Evolutionary conservation across 2,888 invertebrate genomes (phyloP), one percentile per base, ranked within the genome.

Genomic region (Xanthia icteritia): DNA sequence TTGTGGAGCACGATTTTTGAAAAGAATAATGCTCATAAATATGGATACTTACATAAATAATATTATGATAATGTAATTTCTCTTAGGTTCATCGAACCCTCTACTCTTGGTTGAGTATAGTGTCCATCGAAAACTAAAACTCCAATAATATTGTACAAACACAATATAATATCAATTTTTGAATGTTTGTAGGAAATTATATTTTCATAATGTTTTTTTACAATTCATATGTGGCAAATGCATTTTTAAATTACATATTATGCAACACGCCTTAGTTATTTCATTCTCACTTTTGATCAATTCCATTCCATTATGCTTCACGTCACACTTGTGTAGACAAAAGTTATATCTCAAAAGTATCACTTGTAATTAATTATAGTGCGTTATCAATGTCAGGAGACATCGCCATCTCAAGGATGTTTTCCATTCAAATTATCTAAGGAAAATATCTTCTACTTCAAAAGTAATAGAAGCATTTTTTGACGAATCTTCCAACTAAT

Each of bases 341-440:
- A 88, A 92, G 92, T 92, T 89, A 93, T 91, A 93, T 91, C 93
- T 91, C 92, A 92, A 92, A 91, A 87, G 76, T 92, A 93, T 93
- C 94, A 93, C 94, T 93, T 92, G 86, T 90, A 90, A 88, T 90
- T 89, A 90, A 90, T 87, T 88, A 86, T 86, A 90, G 89, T 88
- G 91, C 88, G 88, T 89, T 82, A 77, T 83, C 81, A 79, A 87
- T 82, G 84, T 82, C 83, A 71, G 77, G 73, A 80, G 84, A 87
- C 83, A 86, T 86, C 78, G 80, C 70, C 72, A 60, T 68, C 72
- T 89, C 82, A 86, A 92, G 91, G 90, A 92, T 92, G 92, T 90
- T 92, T 92, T 90, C 92, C 91, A 79, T 81, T 69, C 20, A 73
- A 77, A 73, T 77, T 66, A 77, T 69, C n/a, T 45, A 73, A 58